Base-by-base conservation (phyloP, 92 coral and sea anemone genomes). In the Actinernus sp. region DNA sequence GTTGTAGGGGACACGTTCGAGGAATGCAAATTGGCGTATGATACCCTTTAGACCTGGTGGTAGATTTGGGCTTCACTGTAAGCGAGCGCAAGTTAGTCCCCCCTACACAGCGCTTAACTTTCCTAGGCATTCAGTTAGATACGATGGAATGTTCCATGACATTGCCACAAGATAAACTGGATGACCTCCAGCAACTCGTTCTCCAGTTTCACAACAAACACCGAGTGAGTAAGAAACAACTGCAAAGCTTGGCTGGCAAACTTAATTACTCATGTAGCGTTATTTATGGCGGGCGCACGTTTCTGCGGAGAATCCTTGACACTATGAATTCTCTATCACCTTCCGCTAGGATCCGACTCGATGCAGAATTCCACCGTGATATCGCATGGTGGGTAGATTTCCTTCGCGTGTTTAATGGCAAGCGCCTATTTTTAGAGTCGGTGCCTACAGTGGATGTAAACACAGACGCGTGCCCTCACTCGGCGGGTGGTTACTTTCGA, bases 71-170 rank as follows among this genome's bases (percentile, higher is more conserved):
- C 2, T 71, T 71, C 41, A 19, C 54, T 0, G 28, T 71, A 7
- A 57, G 71, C 26, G 22, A 60, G 26, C 69, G 16, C 61, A 73
- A 73, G 30, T 49, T 73, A 19, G 80, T 73, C 14, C 25, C 71
- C 26, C 76, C 77, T 0, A 67, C 77, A 1, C 70, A 49, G 38
- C 53, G 74, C 34, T 31, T 77, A 12, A 56, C 65, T 0, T 77
- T 77, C 18, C 20, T 77, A 6, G 77, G 85, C 1, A 45, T 77
- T 4, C 40, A 66, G 34, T 50, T 77, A 13, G 65, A 77, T 32
- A 77, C 84, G 1, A 11, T 26, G 2, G 26, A 6, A 0, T 47
- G 69, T 29, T 16, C 61, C 2, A 66, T 66, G 69, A 14, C 45
- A 16, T 26, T 57, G 0, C 84, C 83, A 2, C 38, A 21, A 21